Evolutionary conservation across 2,113 vertebrate genomes (phyloP).

Genomic region (Oncorhynchus kisutch): DNA sequence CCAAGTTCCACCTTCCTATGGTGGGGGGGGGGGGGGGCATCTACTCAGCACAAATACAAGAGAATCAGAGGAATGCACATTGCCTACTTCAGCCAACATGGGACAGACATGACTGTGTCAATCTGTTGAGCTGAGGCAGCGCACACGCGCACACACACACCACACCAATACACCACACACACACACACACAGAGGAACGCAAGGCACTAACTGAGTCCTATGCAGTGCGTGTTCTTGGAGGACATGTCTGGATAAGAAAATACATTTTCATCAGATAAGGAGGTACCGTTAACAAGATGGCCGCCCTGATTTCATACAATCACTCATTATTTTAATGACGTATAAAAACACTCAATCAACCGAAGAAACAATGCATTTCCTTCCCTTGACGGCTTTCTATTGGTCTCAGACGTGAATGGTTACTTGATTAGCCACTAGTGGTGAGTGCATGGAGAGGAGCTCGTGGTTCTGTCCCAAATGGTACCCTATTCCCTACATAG

Average conservation of each 20-base stretch:
- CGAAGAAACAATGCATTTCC: neutral
- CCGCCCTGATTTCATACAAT: neutral
- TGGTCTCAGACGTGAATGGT: neutral
- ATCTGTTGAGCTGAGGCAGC: too few relatives aligned
- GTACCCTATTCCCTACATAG: neutral
- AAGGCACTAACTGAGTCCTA: too few relatives aligned
- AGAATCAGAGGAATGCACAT: neutral
- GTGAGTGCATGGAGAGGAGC: too few relatives aligned
- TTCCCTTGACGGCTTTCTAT: neutral
- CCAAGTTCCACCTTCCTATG: neutral
- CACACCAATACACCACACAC: too few relatives aligned
- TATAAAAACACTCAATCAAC: neutral
- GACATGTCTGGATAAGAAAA: too few relatives aligned
- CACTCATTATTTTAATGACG: neutral
- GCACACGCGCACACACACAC: too few relatives aligned
- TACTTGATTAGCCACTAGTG: neutral
- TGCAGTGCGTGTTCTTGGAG: too few relatives aligned
- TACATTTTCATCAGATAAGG: neutral
- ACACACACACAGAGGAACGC: too few relatives aligned
- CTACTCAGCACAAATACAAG: neutral
- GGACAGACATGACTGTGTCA: too few relatives aligned
- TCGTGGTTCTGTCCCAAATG: neutral
- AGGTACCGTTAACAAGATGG: neutral
- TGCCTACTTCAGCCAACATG: too few relatives aligned
- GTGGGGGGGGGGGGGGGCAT: neutral